These are phyloP conservation scores for Trilocha varians DNA, from an alignment of 2,888 invertebrate genomes.

Conservation along the genomic window DNA sequence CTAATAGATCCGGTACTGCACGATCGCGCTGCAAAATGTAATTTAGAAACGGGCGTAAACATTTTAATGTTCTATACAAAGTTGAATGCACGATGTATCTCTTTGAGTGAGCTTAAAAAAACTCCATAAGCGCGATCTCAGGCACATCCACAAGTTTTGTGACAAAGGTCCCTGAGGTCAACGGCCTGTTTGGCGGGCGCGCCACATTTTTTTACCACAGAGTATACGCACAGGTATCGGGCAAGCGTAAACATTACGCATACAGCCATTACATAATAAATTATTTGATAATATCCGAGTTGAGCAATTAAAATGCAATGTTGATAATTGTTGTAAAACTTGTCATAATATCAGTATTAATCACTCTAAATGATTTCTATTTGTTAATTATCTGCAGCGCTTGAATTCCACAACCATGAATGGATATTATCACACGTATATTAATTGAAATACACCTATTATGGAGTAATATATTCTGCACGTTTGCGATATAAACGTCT, in stretches of 20 bases:
- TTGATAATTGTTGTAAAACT: not conserved
- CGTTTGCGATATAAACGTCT: not conserved
- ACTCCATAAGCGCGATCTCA: conserved; percentile 29
- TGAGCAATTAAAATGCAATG: not conserved
- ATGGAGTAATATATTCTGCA: not conserved
- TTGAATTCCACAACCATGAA: not conserved
- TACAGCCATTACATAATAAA: not conserved
- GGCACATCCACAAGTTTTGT: conserved; percentile 63
- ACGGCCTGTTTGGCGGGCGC: conserved; percentile 63
- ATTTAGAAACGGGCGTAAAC: conserved; percentile 14
- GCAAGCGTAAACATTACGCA: conserved; percentile 22
- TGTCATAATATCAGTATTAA: not conserved
- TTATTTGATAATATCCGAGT: not conserved
- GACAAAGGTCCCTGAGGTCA: conserved; percentile 62
- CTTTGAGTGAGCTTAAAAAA: conserved; percentile 21
- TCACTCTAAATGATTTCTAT: not conserved
- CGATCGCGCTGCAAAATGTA: conserved; percentile 19
- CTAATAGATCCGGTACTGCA: conserved; percentile 13
- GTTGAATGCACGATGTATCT: conserved; percentile 27
- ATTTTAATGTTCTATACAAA: conserved; percentile 26
- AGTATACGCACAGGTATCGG: conserved; percentile 34
- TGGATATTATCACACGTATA: not conserved
- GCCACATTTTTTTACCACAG: conserved; percentile 48
- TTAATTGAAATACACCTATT: not conserved
- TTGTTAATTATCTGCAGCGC: not conserved